Evolutionary conservation across 2,113 vertebrate genomes (phyloP), one percentile per base, ranked within the genome.

Genomic region (Odobenus rosmarus): DNA sequence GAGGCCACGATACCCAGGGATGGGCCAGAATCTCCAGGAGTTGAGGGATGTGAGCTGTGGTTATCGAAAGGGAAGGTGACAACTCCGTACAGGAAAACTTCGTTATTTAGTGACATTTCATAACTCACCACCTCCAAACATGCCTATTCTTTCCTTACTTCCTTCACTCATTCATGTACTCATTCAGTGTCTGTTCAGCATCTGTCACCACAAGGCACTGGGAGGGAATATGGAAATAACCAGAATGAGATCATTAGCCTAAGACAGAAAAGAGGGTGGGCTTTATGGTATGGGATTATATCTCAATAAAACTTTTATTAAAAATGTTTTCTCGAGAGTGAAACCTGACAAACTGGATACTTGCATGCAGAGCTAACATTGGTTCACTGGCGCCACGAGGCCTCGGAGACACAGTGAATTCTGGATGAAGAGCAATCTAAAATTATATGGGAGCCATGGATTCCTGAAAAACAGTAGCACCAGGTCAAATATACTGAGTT

Each of bases 381-480:
- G 84, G 16, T 16, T 18, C 83, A 36, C 36, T 1, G 39, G 74
- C 2, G 1, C 19, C 23, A 13, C 1, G 24, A 5, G 11, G 23
- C 72, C 12, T 46, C 72, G 1, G 62, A 7, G 72, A 74, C 11
- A 26, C 23, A 42, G 36, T 46, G 72, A 49, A 16, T 31, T 49
- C 39, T 69, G n/a, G 49, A 24, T 12, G 53, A 49, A 10, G 21
- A 0, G 1, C 0, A 4, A 8, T 1, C 71, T 39, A 21, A 28
- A 5, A 6, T 80, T 2, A 53, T 1, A 1, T 0, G 39, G 18
- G 51, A 18, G 24, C 15, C 55, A 0, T 5, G 0, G 9, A 4
- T 31, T 49, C 26, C 84, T 59, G 36, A 49, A 31, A 4, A 57
- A 3, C 11, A 8, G 6, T 0, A 5, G 19, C 1, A 7, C 19